phyloP scores from a whole-genome alignment of 2,113 vertebrate genomes.

The Tor tambroides region DNA sequence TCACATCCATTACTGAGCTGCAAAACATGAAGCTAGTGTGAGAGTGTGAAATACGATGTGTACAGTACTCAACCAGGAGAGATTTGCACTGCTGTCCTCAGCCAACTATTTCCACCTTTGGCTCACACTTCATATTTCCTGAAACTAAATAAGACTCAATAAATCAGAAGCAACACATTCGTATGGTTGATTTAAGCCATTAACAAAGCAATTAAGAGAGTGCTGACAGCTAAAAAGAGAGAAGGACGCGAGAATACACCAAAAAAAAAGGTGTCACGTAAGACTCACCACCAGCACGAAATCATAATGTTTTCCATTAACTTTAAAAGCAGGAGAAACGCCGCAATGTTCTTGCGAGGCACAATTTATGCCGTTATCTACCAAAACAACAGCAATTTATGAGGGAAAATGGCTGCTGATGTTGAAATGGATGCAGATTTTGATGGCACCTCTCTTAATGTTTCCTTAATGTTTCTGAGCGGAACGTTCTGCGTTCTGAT shows the following conservation, averaged over 20 bases:
- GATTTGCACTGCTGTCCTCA: conserved; percentile 23
- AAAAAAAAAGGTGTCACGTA: conserved; percentile 3
- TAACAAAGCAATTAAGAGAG: conserved; percentile 70
- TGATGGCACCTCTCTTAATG: conserved; percentile 35
- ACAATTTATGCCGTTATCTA: conserved; percentile 4
- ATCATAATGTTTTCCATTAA: conserved; percentile 47
- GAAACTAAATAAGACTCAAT: conserved; percentile 72
- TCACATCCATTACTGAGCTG: neutral
- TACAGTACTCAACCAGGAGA: conserved; percentile 33
- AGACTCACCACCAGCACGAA: conserved; percentile 6
- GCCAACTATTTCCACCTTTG: conserved; percentile 51
- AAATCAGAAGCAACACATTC: conserved; percentile 70
- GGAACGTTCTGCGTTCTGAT: neutral
- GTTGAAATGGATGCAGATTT: conserved; percentile 17
- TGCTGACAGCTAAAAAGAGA: conserved; percentile 45
- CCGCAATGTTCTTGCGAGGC: neutral
- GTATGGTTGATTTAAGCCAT: conserved; percentile 72
- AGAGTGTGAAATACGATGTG: conserved; percentile 37
- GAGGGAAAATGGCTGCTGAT: conserved; percentile 22
- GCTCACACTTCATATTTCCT: conserved; percentile 68
- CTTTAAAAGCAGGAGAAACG: conserved; percentile 4
- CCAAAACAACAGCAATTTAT: conserved; percentile 22
- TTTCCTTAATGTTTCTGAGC: conserved; percentile 12
- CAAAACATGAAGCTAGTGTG: neutral
- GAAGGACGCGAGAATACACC: neutral